phyloP scores from a whole-genome alignment of 2,888 invertebrate species.

The Cecidostiba fungosa region DNA sequence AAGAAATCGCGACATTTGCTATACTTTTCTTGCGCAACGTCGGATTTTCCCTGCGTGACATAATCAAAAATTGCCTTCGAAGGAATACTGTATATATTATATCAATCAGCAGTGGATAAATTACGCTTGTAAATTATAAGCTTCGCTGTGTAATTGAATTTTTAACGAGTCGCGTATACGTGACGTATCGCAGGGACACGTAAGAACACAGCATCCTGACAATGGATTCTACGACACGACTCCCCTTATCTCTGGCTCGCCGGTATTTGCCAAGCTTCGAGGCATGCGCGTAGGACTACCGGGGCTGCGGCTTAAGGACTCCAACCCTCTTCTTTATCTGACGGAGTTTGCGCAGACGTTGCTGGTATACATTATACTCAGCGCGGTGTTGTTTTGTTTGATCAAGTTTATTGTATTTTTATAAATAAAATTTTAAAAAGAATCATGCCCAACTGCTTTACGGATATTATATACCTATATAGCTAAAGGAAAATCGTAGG shows the following conservation, averaged over 20 bases:
- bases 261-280: slow-evolving; percentile 24
- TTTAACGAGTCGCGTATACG: slow-evolving; percentile 57
- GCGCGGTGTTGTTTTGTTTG: background rate
- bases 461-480: too few species aligned
- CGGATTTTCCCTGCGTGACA: background rate
- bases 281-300: slow-evolving; percentile 67
- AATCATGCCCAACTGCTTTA: too few species aligned
- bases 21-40: background rate
- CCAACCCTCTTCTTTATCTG: slow-evolving; percentile 60
- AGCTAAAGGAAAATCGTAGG: background rate
- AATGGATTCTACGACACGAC: slow-evolving; percentile 54
- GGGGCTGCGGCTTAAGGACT: slow-evolving; percentile 68
- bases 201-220: slow-evolving; percentile 58
- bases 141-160: background rate
- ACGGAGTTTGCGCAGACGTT: slow-evolving; percentile 46
- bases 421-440: too few species aligned
- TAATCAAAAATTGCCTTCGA: too few species aligned
- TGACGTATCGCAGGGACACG: slow-evolving; percentile 70
- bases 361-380: background rate
- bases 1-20: too few species aligned
- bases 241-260: slow-evolving; percentile 41
- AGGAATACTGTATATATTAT: too few species aligned
- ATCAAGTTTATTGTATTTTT: too few species aligned
- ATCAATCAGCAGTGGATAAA: background rate
- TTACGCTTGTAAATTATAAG: background rate